Percentiles rank a stretch among this genome's conserved stretches.
Evolutionary conservation across 2,113 vertebrate genomes (phyloP).

Genomic region (Ovibos moschatus): DNA sequence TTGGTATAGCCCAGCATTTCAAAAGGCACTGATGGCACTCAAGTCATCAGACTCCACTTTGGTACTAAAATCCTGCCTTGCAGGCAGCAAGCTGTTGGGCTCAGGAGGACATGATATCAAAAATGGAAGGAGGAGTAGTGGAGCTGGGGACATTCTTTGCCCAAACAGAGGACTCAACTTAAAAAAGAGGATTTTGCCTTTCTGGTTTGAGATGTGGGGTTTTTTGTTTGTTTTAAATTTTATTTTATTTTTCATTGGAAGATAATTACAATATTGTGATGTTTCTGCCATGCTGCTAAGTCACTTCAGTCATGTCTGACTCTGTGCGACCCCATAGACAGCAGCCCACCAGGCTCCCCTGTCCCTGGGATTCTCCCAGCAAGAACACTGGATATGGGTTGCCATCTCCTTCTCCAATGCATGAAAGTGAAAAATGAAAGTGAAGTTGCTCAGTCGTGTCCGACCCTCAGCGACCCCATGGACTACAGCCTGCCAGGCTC

Average conservation of each 20-base stretch:
- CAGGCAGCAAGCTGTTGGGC: not conserved
- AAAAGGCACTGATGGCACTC: not conserved
- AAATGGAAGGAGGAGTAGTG: rapidly evolving
- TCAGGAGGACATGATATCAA: not conserved
- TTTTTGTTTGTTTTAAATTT: not conserved
- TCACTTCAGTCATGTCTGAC: too few relatives aligned
- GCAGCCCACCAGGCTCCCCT: too few relatives aligned
- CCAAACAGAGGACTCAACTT: not conserved
- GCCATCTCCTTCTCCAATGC: too few relatives aligned
- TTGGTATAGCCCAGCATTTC: not conserved
- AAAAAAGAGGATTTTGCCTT: not conserved
- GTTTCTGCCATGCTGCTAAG: not conserved
- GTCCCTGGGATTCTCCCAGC: too few relatives aligned
- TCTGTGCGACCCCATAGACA: too few relatives aligned
- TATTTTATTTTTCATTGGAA: not conserved
- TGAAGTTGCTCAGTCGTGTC: too few relatives aligned
- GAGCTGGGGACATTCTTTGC: not conserved
- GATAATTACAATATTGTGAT: not conserved
- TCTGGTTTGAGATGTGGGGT: not conserved
- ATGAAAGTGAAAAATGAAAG: too few relatives aligned
- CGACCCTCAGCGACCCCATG: too few relatives aligned
- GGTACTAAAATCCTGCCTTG: conserved; percentile 31
- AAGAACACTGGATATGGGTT: too few relatives aligned
- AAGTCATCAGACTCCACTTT: not conserved
- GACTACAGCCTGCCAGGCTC: too few relatives aligned